phyloP scores from a whole-genome alignment of 1,140 invertebrate species.

The Hypsibius dujardini region DNA sequence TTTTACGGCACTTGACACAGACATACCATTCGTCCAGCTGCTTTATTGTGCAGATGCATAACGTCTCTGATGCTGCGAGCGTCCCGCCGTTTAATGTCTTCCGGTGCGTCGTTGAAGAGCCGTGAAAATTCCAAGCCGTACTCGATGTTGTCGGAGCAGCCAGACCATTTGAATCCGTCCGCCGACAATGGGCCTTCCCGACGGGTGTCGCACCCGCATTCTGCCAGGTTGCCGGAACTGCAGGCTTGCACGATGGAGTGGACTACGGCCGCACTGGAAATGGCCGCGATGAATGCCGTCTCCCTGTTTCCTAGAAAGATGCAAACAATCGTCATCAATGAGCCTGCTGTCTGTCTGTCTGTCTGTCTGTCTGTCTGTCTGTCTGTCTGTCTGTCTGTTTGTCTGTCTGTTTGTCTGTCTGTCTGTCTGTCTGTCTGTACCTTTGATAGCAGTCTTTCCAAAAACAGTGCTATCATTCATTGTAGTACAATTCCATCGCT shows the following conservation, averaged over 20 bases:
- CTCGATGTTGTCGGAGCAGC: slow-evolving; percentile 44
- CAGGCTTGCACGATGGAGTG: slow-evolving; percentile 47
- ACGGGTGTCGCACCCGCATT: slow-evolving; percentile 45
- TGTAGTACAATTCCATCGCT: slow-evolving; percentile 43
- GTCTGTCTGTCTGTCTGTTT: neutral
- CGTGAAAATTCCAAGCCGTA: slow-evolving; percentile 42
- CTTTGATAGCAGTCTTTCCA: slow-evolving; percentile 67
- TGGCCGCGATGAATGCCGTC: slow-evolving; percentile 48
- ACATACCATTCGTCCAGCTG: slow-evolving; percentile 44
- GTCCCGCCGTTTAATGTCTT: slow-evolving; percentile 32
- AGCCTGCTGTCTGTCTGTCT: too few relatives aligned
- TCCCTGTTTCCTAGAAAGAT: slow-evolving; percentile 42
- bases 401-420: neutral
- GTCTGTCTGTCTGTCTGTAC: slow-evolving; percentile 29
- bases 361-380: too few relatives aligned
- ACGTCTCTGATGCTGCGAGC: slow-evolving; percentile 34
- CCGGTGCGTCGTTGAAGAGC: slow-evolving; percentile 45
- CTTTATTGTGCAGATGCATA: slow-evolving; percentile 50
- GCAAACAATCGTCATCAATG: neutral
- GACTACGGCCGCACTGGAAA: slow-evolving; percentile 47
- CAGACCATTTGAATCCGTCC: slow-evolving; percentile 49
- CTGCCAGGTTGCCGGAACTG: slow-evolving; percentile 45
- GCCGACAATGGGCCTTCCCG: slow-evolving; percentile 36
- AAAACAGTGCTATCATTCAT: slow-evolving; percentile 51
- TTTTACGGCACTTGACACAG: too few relatives aligned